Conservation (phyloP, 2,797 vertebrate species). For the Melanogrammus aeglefinus region DNA sequence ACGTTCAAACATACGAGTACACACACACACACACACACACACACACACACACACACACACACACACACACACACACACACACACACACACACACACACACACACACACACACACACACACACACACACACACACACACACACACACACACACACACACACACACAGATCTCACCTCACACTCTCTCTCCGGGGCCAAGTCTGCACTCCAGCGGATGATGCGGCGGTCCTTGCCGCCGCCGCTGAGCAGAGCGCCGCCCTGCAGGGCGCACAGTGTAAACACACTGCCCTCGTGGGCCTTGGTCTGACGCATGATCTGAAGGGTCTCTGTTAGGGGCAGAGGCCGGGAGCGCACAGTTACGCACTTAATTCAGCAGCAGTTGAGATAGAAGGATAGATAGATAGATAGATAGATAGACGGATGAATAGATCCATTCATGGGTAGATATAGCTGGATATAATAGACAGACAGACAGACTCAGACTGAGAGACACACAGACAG, state of each 20-base stretch:
- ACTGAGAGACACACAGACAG: too few species aligned
- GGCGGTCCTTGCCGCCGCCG: slow-evolving; percentile 87
- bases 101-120: background rate
- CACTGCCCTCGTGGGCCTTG: slow-evolving; percentile 87
- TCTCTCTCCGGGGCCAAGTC: slow-evolving; percentile 82
- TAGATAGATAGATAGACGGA: too few species aligned
- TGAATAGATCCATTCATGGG: too few species aligned
- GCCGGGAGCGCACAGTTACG: background rate
- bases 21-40: background rate
- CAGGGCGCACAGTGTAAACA: slow-evolving; percentile 83
- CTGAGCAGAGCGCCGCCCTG: slow-evolving; percentile 84
- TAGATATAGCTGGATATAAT: too few species aligned
- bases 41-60: background rate
- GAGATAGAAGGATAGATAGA: too few species aligned
- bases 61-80: background rate
- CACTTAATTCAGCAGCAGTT: too few species aligned
- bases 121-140: background rate
- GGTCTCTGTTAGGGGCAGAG: slow-evolving; percentile 69
- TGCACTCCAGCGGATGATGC: slow-evolving; percentile 85
- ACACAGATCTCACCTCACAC: slow-evolving; percentile 78
- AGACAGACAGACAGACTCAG: too few species aligned
- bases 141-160: background rate
- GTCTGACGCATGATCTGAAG: slow-evolving; percentile 90
- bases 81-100: background rate
- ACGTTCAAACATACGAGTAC: background rate